Percentiles rank a stretch among this genome's conserved stretches.
These are phyloP conservation scores for Emys orbicularis DNA, from an alignment of 2,797 vertebrate species.

Conservation along the genomic window DNA sequence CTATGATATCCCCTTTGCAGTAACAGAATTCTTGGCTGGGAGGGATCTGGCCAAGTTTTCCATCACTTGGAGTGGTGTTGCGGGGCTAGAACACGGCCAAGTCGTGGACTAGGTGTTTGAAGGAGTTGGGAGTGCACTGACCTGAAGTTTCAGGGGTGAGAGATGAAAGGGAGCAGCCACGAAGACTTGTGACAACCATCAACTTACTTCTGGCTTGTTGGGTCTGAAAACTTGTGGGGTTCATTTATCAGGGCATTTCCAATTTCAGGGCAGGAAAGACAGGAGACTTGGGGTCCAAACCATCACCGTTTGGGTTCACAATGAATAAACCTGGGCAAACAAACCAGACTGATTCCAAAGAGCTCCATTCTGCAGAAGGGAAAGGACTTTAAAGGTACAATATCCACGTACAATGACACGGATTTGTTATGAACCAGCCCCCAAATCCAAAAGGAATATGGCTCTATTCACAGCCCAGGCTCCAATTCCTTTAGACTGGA, in stretches of 20 bases:
- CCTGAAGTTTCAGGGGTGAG: neutral
- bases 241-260: too few species aligned
- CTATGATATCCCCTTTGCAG: too few species aligned
- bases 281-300: too few species aligned
- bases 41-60: neutral
- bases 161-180: neutral
- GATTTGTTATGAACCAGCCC: too few species aligned
- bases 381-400: neutral
- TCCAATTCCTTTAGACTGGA: neutral
- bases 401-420: neutral
- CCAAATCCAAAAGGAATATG: neutral
- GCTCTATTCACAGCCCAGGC: neutral
- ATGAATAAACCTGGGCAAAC: neutral
- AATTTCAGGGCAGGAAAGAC: too few species aligned
- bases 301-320: neutral
- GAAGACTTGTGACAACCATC: neutral
- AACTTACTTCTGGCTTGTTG: neutral
- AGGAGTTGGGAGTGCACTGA: too few species aligned
- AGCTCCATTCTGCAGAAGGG: neutral
- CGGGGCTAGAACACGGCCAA: too few species aligned
- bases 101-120: neutral
- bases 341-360: neutral
- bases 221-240: neutral
- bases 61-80: neutral
- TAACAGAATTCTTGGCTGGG: neutral